phyloP scores from a whole-genome alignment of 2,113 vertebrate genomes.

The Centropristis striata region DNA sequence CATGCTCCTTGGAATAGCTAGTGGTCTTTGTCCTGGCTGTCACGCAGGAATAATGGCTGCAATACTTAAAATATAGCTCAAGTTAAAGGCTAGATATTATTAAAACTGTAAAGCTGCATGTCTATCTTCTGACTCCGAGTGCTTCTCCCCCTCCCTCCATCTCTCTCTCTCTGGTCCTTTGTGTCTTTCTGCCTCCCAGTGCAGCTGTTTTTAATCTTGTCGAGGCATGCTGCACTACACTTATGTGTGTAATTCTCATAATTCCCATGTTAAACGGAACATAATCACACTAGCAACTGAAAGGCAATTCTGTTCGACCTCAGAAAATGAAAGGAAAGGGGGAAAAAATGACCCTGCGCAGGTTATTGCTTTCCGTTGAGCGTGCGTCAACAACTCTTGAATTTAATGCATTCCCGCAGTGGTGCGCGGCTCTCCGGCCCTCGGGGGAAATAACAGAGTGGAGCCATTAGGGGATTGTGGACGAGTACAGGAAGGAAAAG shows the following conservation, averaged over 20 bases:
- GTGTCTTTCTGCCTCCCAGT: conserved; percentile 36
- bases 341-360: conserved; percentile 59
- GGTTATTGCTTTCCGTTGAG: conserved; percentile 84
- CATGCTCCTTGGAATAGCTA: conserved; percentile 2
- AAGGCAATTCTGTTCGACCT: conserved; percentile 75
- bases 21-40: conserved; percentile 11
- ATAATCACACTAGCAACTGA: conserved; percentile 73
- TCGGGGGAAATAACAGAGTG: conserved; percentile 80
- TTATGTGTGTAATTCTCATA: conserved; percentile 74
- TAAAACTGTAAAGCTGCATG: conserved; percentile 58
- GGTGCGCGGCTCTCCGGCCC: conserved; percentile 55
- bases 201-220: conserved; percentile 76
- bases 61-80: conserved; percentile 21
- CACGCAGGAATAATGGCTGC: conserved; percentile 23
- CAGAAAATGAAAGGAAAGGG: conserved; percentile 77
- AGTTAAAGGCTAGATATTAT: conserved; percentile 47
- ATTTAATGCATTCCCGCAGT: conserved; percentile 80
- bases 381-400: conserved; percentile 84
- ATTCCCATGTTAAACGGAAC: conserved; percentile 80
- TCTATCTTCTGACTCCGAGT: conserved; percentile 17
- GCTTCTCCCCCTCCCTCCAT: conserved; percentile 3
- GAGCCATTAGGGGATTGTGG: conserved; percentile 75
- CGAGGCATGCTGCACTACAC: conserved; percentile 45
- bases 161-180: not conserved
- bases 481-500: conserved; percentile 63